Evolutionary conservation across 2,888 invertebrate genomes (phyloP).

Genomic region (Subacronicta megacephala): DNA sequence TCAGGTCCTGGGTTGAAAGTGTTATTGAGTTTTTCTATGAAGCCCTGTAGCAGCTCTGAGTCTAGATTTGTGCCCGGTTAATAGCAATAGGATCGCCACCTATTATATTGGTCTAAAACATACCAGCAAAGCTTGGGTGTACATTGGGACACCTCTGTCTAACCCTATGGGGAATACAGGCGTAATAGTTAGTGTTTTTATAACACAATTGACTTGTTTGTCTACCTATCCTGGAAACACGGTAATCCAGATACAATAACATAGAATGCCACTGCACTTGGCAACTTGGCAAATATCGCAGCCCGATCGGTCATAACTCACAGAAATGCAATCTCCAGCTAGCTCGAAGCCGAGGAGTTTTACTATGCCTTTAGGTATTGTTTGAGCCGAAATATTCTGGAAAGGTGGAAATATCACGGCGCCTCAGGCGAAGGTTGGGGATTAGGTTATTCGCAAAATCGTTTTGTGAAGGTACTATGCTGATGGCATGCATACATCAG

Average conservation of each 20-base stretch:
- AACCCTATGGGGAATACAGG: too few relatives aligned
- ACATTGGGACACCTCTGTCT: too few relatives aligned
- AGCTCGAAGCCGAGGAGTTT: slow-evolving; percentile 47
- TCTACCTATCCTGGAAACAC: neutral
- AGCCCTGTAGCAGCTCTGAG: too few relatives aligned
- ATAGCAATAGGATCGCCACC: too few relatives aligned
- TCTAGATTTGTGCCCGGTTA: too few relatives aligned
- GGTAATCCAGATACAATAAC: slow-evolving; percentile 7
- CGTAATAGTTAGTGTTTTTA: too few relatives aligned
- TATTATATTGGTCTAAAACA: too few relatives aligned
- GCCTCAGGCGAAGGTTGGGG: slow-evolving; percentile 1
- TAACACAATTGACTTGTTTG: too few relatives aligned
- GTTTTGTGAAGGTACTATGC: slow-evolving; percentile 1
- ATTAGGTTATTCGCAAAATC: slow-evolving; percentile 6
- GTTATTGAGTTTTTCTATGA: too few relatives aligned
- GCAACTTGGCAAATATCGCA: slow-evolving; percentile 60
- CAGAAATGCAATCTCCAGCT: slow-evolving; percentile 59
- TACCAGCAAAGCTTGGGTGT: too few relatives aligned
- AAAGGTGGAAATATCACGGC: slow-evolving; percentile 24
- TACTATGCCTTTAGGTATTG: slow-evolving; percentile 51
- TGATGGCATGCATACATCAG: too few relatives aligned
- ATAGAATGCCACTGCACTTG: slow-evolving; percentile 11
- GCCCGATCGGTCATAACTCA: slow-evolving; percentile 56
- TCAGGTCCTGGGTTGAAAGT: too few relatives aligned
- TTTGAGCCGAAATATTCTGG: slow-evolving; percentile 32